Conservation (phyloP, 2,113 vertebrate genomes). For the Trogon melanurus region DNA sequence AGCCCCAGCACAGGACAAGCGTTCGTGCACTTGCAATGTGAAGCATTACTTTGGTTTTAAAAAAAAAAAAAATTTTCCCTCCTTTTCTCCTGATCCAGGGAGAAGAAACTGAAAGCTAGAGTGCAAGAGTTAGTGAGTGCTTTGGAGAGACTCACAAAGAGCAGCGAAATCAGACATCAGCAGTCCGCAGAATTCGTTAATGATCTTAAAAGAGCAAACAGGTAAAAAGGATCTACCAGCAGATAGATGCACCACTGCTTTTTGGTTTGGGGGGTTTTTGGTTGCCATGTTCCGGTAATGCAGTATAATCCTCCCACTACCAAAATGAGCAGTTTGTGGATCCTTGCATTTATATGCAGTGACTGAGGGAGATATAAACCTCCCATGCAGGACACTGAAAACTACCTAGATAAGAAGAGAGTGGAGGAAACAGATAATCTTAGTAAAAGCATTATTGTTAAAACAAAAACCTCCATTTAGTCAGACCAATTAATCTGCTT, state of each 20-base stretch:
- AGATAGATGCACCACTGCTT: not conserved
- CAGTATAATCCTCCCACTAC: not conserved
- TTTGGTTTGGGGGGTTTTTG: not conserved
- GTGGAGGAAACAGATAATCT: not conserved
- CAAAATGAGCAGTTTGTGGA: not conserved
- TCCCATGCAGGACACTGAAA: not conserved
- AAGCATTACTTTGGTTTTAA: not conserved
- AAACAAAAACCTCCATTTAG: not conserved
- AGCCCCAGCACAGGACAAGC: not conserved
- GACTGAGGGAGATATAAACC: not conserved
- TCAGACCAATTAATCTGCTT: not conserved
- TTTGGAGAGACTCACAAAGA: conserved; percentile 87
- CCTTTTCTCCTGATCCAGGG: conserved; percentile 69
- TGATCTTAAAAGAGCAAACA: conserved; percentile 90
- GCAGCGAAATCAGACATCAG: conserved; percentile 88
- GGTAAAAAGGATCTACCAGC: conserved; percentile 72
- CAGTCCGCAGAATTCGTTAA: conserved; percentile 89
- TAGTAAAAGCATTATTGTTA: not conserved
- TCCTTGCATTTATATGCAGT: rapidly evolving
- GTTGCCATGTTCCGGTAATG: not conserved
- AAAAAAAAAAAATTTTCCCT: not conserved
- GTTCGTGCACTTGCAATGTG: not conserved
- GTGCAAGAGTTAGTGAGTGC: conserved; percentile 88
- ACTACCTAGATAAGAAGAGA: not conserved
- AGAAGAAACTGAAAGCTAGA: conserved; percentile 87